Conservation (phyloP, 2,888 invertebrate species). For the Drosophila bunnanda region DNA sequence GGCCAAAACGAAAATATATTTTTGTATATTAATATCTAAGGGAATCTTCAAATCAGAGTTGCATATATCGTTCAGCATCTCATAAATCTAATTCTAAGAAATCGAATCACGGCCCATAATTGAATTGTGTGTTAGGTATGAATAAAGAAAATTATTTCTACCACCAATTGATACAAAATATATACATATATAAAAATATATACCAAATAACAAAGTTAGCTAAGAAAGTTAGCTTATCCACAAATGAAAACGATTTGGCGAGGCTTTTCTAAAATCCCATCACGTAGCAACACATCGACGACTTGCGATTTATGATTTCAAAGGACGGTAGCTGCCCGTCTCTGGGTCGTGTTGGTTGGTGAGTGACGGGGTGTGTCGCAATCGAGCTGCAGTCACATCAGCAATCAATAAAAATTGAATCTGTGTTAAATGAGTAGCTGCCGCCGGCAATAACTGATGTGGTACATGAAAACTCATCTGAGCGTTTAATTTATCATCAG, state of each 20-base stretch:
- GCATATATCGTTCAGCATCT: too few relatives aligned
- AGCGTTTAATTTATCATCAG: neutral
- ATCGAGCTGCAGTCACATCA: neutral
- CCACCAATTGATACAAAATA: constrained; percentile 1
- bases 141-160: constrained; percentile 1
- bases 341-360: neutral
- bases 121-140: neutral
- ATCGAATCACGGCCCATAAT: neutral
- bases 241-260: neutral
- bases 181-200: neutral
- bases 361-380: neutral
- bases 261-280: constrained; percentile 7
- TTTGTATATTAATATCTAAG: too few relatives aligned
- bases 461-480: neutral
- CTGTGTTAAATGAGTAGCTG: neutral
- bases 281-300: constrained; percentile 3
- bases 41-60: too few relatives aligned
- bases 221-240: neutral
- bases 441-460: neutral
- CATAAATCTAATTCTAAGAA: neutral
- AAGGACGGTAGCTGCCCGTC: neutral
- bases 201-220: neutral
- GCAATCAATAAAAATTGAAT: constrained; percentile 1
- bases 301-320: neutral
- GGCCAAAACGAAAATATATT: too few relatives aligned